phyloP scores from a whole-genome alignment of 2,888 invertebrate genomes.

The Mechanitis messenoides region DNA sequence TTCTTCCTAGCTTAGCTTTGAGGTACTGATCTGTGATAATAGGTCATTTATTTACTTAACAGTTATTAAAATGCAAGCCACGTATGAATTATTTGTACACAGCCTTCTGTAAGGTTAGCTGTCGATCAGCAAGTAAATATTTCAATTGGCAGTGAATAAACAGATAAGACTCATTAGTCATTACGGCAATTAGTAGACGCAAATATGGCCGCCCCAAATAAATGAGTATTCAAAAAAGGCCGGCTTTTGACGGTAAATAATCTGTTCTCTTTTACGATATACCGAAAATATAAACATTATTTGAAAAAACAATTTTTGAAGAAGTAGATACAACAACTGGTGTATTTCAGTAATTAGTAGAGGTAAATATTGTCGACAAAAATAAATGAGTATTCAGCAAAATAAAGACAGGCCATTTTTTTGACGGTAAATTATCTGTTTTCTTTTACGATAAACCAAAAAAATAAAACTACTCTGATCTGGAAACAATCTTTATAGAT shows the following conservation, averaged over 20 bases:
- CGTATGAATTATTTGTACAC: constrained; percentile 16
- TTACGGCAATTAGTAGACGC: constrained; percentile 67
- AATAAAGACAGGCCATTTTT: not conserved
- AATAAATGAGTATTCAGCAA: not conserved
- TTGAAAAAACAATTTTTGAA: too few species aligned
- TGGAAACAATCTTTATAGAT: too few species aligned
- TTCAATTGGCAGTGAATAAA: constrained; percentile 54
- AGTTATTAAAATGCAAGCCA: constrained; percentile 17
- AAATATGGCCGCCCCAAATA: constrained; percentile 64
- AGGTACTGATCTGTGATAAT: constrained; percentile 7
- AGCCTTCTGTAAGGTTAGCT: constrained; percentile 49
- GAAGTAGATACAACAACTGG: too few species aligned
- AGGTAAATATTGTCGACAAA: too few species aligned
- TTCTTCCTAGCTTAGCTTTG: constrained; percentile 15
- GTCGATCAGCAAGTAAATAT: constrained; percentile 51
- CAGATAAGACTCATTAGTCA: constrained; percentile 68
- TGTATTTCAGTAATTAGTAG: too few species aligned
- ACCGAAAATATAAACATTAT: too few species aligned
- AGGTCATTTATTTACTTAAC: constrained; percentile 22
- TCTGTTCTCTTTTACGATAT: too few species aligned
- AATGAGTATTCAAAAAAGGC: not conserved
- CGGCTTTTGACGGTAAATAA: too few species aligned
- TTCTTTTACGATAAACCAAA: too few species aligned
- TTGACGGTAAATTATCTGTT: not conserved
- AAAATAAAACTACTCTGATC: too few species aligned